These are phyloP conservation scores for Silvanus unidentatus DNA, from an alignment of 2,888 invertebrate species.

Conservation along the genomic window DNA sequence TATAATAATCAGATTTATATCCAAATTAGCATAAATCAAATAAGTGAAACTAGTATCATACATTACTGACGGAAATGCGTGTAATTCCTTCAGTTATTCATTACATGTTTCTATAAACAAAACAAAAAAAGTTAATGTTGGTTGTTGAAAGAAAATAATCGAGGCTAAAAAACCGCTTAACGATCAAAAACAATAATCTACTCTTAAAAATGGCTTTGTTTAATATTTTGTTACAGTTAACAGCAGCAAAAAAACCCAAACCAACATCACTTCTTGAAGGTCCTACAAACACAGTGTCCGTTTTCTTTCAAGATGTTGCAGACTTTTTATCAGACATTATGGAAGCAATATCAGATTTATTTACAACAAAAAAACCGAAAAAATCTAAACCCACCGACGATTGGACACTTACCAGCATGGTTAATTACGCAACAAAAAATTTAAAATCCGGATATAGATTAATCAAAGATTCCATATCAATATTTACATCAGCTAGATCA, in stretches of 20 bases:
- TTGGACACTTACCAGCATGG: conserved; percentile 16
- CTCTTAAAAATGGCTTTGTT: too few relatives aligned
- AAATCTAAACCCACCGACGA: conserved; percentile 8
- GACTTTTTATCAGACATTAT: conserved; percentile 17
- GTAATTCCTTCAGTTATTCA: too few relatives aligned
- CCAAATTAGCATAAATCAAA: too few relatives aligned
- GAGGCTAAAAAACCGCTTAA: too few relatives aligned
- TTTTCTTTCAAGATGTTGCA: conserved; percentile 15
- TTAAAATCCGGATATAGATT: conserved; percentile 16
- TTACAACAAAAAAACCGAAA: conserved; percentile 7
- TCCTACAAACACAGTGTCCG: conserved; percentile 9
- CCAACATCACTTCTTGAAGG: conserved; percentile 3
- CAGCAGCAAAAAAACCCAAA: conserved; percentile 15
- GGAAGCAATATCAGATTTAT: conserved; percentile 15
- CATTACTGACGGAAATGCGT: too few relatives aligned
- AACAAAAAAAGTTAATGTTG: too few relatives aligned
- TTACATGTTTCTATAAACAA: too few relatives aligned
- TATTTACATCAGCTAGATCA: conserved; percentile 15
- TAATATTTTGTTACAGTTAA: too few relatives aligned
- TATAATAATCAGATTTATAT: too few relatives aligned
- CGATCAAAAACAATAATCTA: too few relatives aligned
- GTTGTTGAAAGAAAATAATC: too few relatives aligned
- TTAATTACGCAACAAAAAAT: conserved; percentile 17
- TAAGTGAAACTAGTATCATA: too few relatives aligned
- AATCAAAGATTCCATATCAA: conserved; percentile 15